Percentiles rank a stretch among this genome's conserved stretches.
phyloP scores from a whole-genome alignment of 2,888 invertebrate species.

The Mantis religiosa region DNA sequence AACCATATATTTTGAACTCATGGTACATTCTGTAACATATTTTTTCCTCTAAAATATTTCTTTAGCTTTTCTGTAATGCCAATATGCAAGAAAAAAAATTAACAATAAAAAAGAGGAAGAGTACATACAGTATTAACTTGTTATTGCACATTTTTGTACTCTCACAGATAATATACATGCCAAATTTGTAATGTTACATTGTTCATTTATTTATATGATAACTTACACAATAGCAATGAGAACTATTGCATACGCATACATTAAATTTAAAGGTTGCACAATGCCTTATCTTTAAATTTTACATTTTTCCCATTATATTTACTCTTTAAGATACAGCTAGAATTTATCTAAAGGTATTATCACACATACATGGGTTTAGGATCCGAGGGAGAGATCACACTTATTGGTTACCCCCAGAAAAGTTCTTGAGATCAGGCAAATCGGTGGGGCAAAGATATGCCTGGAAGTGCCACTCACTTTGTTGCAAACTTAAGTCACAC shows the following conservation, averaged over 20 bases:
- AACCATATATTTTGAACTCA: background rate
- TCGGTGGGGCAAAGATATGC: background rate
- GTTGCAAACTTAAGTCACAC: background rate
- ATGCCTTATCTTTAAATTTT: background rate
- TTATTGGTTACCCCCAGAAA: background rate
- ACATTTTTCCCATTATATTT: background rate
- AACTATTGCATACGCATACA: background rate
- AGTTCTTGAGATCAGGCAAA: background rate
- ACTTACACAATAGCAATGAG: background rate
- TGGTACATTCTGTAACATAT: background rate
- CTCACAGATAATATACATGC: background rate
- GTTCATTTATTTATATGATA: background rate
- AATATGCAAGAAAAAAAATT: background rate
- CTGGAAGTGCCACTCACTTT: background rate
- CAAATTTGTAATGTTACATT: background rate
- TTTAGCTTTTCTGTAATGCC: background rate
- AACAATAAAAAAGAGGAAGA: background rate
- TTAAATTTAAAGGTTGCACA: background rate
- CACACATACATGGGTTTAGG: background rate
- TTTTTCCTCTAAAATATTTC: background rate
- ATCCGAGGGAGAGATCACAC: slow-evolving; percentile 1
- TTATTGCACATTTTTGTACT: slow-evolving; percentile 16
- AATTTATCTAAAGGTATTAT: slow-evolving; percentile 1
- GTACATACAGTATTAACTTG: background rate
- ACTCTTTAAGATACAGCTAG: background rate